A percentile compares a stretch with the other conserved stretches of the same genome.
These are phyloP conservation scores for Hartigia nigra DNA, from an alignment of 2,888 invertebrate species.

Conservation along the genomic window DNA sequence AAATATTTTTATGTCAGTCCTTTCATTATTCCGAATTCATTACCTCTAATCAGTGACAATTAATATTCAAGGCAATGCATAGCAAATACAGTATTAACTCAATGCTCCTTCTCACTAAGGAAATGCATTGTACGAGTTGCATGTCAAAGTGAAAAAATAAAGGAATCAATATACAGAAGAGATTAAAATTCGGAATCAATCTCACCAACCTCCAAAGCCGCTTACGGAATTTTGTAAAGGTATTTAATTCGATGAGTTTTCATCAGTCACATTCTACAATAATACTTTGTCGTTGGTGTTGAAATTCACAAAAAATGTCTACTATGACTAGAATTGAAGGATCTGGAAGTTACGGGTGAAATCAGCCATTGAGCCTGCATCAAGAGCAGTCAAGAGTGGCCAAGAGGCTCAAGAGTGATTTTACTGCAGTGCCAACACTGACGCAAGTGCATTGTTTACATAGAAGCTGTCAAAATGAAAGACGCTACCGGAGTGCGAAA, in stretches of 20 bases:
- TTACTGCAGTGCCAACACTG: not conserved
- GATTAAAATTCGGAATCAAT: not conserved
- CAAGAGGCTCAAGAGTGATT: not conserved
- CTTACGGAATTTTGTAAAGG: not conserved
- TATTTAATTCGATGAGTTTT: not conserved
- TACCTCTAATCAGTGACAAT: not conserved
- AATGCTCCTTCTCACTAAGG: not conserved
- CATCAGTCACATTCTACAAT: not conserved
- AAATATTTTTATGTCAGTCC: not conserved
- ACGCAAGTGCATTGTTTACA: conserved; percentile 27
- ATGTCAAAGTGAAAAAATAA: not conserved
- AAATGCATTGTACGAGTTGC: not conserved
- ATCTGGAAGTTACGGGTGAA: not conserved
- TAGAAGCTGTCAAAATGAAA: conserved; percentile 11
- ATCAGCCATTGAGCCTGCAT: not conserved
- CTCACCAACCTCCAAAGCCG: not conserved
- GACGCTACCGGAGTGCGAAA: not conserved
- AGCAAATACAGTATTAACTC: not conserved
- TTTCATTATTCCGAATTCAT: not conserved
- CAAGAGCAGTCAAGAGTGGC: not conserved
- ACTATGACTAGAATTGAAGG: not conserved
- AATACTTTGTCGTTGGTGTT: not conserved
- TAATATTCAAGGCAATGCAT: not conserved
- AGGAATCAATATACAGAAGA: not conserved
- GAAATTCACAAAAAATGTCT: too few species aligned